Evolutionary conservation across 2,113 vertebrate species (phyloP).

Genomic region (Cygnus buccinator): DNA sequence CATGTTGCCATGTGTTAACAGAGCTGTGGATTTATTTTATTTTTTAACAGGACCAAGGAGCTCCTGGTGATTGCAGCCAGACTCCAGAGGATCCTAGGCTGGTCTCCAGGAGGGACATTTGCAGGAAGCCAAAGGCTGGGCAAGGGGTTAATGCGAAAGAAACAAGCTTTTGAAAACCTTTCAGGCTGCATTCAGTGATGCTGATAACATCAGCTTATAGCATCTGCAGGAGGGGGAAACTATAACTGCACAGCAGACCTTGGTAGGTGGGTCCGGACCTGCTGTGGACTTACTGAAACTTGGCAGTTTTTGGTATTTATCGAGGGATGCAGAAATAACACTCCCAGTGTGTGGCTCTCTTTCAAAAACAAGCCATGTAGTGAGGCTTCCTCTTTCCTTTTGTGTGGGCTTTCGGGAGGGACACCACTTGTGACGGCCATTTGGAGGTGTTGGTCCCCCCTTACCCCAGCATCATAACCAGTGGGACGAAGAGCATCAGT

Average conservation of each 20-base stretch:
- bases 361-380: not conserved
- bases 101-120: not conserved
- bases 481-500: not conserved
- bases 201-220: rapidly evolving
- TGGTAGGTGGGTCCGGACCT: not conserved
- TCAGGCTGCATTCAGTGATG: not conserved
- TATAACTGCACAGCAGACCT: not conserved
- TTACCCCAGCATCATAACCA: not conserved
- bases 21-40: not conserved
- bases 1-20: not conserved
- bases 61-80: not conserved
- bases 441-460: rapidly evolving
- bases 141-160: not conserved
- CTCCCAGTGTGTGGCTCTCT: rapidly evolving
- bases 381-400: not conserved
- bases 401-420: not conserved
- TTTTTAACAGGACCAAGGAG: not conserved
- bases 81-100: not conserved
- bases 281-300: not conserved
- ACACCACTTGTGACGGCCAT: not conserved
- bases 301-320: not conserved
- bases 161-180: not conserved
- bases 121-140: not conserved
- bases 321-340: not conserved
- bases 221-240: not conserved